Percentiles rank a stretch among this genome's conserved stretches.
Evolutionary conservation across 2,888 invertebrate species (phyloP).

Genomic region (Pachymerium ferrugineum): DNA sequence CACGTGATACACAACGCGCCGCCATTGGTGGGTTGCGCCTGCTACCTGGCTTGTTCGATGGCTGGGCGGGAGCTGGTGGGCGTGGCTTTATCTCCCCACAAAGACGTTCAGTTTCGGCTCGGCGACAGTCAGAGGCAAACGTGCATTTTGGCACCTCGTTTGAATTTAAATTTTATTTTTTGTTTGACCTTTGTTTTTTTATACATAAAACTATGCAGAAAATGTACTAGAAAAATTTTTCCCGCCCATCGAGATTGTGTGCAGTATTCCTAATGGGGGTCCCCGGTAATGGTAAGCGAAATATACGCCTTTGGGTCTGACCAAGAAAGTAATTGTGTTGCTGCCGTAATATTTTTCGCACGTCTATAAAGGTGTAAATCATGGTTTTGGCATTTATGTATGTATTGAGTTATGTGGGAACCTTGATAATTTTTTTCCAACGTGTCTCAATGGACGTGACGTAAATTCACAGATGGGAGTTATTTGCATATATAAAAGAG

Average conservation of each 20-base stretch:
- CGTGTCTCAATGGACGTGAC: neutral
- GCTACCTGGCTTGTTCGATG: conserved; percentile 17
- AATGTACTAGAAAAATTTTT: too few relatives aligned
- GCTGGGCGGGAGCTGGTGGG: neutral
- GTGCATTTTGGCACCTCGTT: neutral
- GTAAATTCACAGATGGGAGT: neutral
- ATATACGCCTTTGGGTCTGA: neutral
- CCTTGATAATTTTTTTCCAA: neutral
- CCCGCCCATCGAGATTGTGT: neutral
- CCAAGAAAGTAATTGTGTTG: neutral
- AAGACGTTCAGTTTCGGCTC: neutral
- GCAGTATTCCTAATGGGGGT: neutral
- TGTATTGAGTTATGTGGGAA: neutral
- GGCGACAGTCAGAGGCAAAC: neutral
- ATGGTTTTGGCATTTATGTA: neutral
- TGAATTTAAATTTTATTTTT: neutral
- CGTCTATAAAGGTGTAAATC: conserved; percentile 6
- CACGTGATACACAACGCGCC: neutral
- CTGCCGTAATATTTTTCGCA: neutral
- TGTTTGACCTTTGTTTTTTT: neutral
- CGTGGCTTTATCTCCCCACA: neutral
- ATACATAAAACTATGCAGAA: neutral
- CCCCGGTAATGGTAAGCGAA: neutral
- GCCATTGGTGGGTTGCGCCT: neutral
- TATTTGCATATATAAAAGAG: neutral